These are phyloP conservation scores for Synanthedon andrenaeformis DNA, from an alignment of 2,888 invertebrate genomes.

Conservation along the genomic window DNA sequence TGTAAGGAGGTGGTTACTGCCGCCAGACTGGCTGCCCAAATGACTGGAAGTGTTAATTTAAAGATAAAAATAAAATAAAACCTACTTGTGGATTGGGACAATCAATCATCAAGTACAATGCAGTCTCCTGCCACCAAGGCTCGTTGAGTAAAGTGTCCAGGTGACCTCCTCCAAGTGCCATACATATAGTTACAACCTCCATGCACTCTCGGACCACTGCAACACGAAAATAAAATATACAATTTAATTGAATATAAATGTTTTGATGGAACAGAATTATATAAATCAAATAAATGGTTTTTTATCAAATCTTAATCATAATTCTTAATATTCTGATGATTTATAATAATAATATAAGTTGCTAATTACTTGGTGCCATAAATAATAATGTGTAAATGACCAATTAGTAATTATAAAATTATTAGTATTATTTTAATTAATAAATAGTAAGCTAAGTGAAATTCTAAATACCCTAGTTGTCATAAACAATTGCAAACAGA, in stretches of 20 bases:
- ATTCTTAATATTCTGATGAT: too few relatives aligned
- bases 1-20: too few relatives aligned
- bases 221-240: slow-evolving; percentile 15
- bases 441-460: too few relatives aligned
- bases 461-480: too few relatives aligned
- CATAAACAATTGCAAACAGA: too few relatives aligned
- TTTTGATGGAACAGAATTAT: neutral
- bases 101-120: slow-evolving; percentile 87
- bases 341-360: too few relatives aligned
- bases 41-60: too few relatives aligned
- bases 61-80: neutral
- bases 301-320: neutral
- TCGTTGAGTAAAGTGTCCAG: slow-evolving; percentile 85
- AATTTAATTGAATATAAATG: neutral
- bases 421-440: too few relatives aligned
- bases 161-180: slow-evolving; percentile 89
- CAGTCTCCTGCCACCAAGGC: slow-evolving; percentile 87
- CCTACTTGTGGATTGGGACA: slow-evolving; percentile 78
- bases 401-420: too few relatives aligned
- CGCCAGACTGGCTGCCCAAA: too few relatives aligned
- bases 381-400: too few relatives aligned
- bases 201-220: slow-evolving; percentile 90
- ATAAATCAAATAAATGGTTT: neutral
- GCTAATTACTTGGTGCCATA: too few relatives aligned
- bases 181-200: slow-evolving; percentile 90